A percentile compares a stretch with the other conserved stretches of the same genome.
Conservation (phyloP, 2,797 vertebrate genomes). For the Anguilla pacifica region DNA sequence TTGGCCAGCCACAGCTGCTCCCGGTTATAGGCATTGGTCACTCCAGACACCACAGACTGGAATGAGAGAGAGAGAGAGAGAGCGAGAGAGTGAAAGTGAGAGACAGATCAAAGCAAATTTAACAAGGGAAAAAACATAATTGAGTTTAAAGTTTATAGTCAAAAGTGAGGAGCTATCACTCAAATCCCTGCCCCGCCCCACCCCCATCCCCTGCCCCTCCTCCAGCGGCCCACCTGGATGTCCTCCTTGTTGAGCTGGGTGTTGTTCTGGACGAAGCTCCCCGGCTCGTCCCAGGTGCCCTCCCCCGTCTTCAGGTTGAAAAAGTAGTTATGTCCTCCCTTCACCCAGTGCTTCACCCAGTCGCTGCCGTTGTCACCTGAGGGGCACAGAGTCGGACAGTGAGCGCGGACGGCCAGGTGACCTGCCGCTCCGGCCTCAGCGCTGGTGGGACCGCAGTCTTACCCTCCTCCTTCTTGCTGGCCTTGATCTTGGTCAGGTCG, state of each 20-base stretch:
- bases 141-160: neutral
- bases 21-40: conserved; percentile 92
- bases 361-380: conserved; percentile 84
- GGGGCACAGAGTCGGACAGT: conserved; percentile 19
- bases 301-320: conserved; percentile 81
- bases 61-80: conserved; percentile 19
- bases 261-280: conserved; percentile 79
- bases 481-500: conserved; percentile 80
- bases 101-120: neutral
- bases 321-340: conserved; percentile 94
- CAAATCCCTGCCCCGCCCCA: neutral
- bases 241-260: conserved; percentile 90
- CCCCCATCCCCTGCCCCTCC: neutral
- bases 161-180: neutral
- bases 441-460: conserved; percentile 33
- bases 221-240: conserved; percentile 81
- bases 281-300: conserved; percentile 89
- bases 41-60: conserved; percentile 90
- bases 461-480: conserved; percentile 79
- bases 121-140: neutral
- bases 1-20: conserved; percentile 97
- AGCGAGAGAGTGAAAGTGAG: neutral
- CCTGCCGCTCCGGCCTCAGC: neutral
- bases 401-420: neutral
- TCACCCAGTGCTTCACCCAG: conserved; percentile 97